phyloP scores from a whole-genome alignment of 2,797 vertebrate species.

The Myioborus miniatus region DNA sequence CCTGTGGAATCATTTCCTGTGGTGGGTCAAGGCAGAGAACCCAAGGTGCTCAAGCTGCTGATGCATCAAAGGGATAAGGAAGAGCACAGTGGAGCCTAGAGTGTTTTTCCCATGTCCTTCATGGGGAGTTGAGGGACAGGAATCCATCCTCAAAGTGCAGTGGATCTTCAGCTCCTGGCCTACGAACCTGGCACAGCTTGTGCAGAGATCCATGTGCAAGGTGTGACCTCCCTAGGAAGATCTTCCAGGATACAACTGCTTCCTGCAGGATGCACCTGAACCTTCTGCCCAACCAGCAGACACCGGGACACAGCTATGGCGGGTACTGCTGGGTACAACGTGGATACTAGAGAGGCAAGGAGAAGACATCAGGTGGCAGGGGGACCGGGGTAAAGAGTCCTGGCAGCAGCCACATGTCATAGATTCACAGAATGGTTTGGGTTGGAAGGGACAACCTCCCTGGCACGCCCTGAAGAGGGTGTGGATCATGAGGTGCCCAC shows the following conservation, averaged over 20 bases:
- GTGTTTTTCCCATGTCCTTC: neutral
- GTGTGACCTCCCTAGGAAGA: neutral
- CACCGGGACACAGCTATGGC: rapidly evolving
- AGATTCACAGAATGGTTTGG: neutral
- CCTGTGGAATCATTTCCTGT: neutral
- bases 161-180: neutral
- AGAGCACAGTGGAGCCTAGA: neutral
- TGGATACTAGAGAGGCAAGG: rapidly evolving
- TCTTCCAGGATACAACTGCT: neutral
- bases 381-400: neutral
- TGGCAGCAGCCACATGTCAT: neutral
- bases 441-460: neutral
- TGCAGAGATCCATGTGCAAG: neutral
- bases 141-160: neutral
- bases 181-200: neutral
- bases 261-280: neutral
- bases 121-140: neutral
- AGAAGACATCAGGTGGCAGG: neutral
- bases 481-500: neutral
- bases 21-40: neutral
- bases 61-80: neutral
- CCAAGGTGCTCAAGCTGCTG: neutral
- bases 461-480: neutral
- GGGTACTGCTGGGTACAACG: rapidly evolving
- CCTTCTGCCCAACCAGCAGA: neutral